A percentile compares a stretch with the other conserved stretches of the same genome.
These are phyloP conservation scores for Teleogryllus occipitalis DNA, from an alignment of 1,140 invertebrate species.

Conservation along the genomic window DNA sequence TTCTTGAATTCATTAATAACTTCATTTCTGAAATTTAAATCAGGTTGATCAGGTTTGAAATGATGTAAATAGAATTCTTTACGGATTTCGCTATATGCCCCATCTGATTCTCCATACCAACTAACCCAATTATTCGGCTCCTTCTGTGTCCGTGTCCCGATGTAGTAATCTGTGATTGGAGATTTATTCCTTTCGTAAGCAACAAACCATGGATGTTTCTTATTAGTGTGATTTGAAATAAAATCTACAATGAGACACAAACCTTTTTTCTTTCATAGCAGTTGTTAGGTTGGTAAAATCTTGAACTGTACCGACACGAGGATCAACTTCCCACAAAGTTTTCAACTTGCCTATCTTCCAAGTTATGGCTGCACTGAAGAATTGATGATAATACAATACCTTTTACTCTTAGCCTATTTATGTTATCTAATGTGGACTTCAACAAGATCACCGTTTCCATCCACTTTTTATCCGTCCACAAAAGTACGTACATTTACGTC, in stretches of 20 bases:
- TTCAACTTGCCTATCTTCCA: constrained; percentile 36
- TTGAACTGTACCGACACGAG: constrained; percentile 39
- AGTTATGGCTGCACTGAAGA: constrained; percentile 31
- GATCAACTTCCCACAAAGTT: constrained; percentile 41
- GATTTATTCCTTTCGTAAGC: constrained; percentile 33
- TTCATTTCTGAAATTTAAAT: constrained; percentile 59
- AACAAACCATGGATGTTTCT: constrained; percentile 43
- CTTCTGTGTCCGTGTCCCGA: constrained; percentile 40
- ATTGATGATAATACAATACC: constrained; percentile 47
- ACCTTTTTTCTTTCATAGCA: constrained; percentile 25
- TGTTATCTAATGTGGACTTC: constrained; percentile 37
- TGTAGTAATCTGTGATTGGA: constrained; percentile 41
- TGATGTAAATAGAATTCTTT: constrained; percentile 70
- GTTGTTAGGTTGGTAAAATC: constrained; percentile 37
- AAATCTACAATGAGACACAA: constrained; percentile 44
- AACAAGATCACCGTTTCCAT: constrained; percentile 43
- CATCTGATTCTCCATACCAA: constrained; percentile 57
- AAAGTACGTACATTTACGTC: constrained; percentile 47
- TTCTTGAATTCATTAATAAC: constrained; percentile 51
- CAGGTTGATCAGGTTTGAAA: constrained; percentile 60
- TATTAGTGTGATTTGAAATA: constrained; percentile 47
- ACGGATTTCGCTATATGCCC: constrained; percentile 52
- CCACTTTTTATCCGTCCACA: constrained; percentile 42
- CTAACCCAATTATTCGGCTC: constrained; percentile 45
- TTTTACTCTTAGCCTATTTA: constrained; percentile 42